Conservation (phyloP, 2,113 vertebrate species). For the Pholis gunnellus region DNA sequence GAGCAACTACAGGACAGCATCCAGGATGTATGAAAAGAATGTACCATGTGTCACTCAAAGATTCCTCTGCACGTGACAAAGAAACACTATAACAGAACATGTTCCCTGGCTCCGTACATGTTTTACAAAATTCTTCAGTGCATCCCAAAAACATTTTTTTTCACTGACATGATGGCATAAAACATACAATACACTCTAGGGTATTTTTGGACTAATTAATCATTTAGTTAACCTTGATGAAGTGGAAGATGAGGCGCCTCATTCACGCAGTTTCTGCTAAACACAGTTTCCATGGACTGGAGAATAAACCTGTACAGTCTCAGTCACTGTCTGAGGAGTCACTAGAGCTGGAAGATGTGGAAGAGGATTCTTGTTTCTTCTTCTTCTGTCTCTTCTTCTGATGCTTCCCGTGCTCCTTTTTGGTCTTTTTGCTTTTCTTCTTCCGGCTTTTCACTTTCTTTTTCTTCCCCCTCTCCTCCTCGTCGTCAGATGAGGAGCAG, state of each 20-base stretch:
- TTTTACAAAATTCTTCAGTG: not conserved
- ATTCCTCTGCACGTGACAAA: not conserved
- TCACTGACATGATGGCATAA: not conserved
- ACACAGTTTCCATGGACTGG: not conserved
- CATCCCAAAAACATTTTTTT: not conserved
- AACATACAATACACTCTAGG: not conserved
- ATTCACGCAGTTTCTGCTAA: not conserved
- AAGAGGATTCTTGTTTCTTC: constrained; percentile 83
- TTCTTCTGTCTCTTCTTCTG: constrained; percentile 90
- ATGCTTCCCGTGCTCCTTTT: constrained; percentile 85
- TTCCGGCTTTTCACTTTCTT: constrained; percentile 93
- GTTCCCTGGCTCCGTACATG: not conserved
- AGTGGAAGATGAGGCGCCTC: not conserved
- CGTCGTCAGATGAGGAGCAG: constrained; percentile 86
- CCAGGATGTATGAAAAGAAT: not conserved
- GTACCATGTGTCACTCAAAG: not conserved
- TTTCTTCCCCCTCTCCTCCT: constrained; percentile 86
- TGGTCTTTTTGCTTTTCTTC: constrained; percentile 93
- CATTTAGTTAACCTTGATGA: not conserved
- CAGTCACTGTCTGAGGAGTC: constrained; percentile 88
- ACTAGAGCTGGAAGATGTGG: constrained; percentile 84
- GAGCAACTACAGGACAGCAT: not conserved
- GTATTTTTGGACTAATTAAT: not conserved
- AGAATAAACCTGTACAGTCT: constrained; percentile 33
- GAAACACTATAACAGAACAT: not conserved